A percentile compares a stretch with the other conserved stretches of the same genome.
These are phyloP conservation scores for Emydoidea blandingii DNA, from an alignment of 2,797 vertebrate species.

Conservation along the genomic window DNA sequence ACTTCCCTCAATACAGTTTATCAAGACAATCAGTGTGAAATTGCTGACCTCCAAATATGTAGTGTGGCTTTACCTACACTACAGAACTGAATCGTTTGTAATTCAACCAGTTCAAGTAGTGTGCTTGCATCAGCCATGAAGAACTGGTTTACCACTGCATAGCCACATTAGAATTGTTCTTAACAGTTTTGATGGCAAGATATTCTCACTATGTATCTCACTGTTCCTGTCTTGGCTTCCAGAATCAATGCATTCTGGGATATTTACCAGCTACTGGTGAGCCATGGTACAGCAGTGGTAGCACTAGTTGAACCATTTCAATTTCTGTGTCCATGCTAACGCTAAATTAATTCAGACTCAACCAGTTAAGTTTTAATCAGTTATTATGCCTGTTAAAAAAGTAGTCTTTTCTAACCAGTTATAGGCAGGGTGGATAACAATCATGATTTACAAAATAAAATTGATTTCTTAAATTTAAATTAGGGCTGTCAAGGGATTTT, in stretches of 20 bases:
- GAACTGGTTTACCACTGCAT: background rate
- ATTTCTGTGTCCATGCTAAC: background rate
- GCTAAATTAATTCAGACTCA: background rate
- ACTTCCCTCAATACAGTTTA: background rate
- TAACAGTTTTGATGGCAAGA: background rate
- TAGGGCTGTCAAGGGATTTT: too few species aligned
- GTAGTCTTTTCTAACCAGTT: background rate
- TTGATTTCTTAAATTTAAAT: background rate
- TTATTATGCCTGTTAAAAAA: background rate
- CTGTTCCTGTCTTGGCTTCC: background rate
- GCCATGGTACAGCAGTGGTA: background rate
- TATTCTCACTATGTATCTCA: background rate
- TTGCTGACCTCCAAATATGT: background rate
- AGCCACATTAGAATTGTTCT: background rate
- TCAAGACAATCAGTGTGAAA: background rate
- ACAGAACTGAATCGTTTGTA: background rate
- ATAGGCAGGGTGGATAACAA: background rate
- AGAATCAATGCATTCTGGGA: background rate
- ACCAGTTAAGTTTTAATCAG: background rate
- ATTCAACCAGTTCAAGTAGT: background rate
- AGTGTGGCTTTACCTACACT: background rate
- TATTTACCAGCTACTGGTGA: too few species aligned
- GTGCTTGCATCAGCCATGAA: background rate
- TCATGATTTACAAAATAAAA: background rate
- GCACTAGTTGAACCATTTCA: background rate